Evolutionary conservation across 2,113 vertebrate genomes (phyloP).

Genomic region (Pagrus major): DNA sequence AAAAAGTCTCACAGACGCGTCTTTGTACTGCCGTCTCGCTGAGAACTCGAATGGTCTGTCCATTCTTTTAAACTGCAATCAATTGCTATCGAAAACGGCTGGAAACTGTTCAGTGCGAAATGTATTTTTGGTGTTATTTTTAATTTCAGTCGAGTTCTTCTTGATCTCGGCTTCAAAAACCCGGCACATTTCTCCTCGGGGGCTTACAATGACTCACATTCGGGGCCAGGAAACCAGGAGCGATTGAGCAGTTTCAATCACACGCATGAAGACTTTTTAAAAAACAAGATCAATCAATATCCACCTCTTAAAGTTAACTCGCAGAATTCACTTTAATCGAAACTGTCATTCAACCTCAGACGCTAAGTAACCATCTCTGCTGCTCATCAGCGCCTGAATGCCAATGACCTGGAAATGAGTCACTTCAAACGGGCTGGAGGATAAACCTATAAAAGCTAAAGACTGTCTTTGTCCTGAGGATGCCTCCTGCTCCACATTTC

Average conservation of each 20-base stretch:
- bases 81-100: slow-evolving; percentile 61
- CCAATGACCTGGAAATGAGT: slow-evolving; percentile 67
- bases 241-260: slow-evolving; percentile 71
- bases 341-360: slow-evolving; percentile 57
- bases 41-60: slow-evolving; percentile 51
- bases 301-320: slow-evolving; percentile 70
- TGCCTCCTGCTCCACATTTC: slow-evolving; percentile 60
- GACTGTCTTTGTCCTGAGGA: slow-evolving; percentile 61
- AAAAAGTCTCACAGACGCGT: slow-evolving; percentile 40
- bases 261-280: slow-evolving; percentile 65
- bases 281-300: slow-evolving; percentile 73
- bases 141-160: slow-evolving; percentile 57
- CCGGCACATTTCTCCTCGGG: slow-evolving; percentile 56
- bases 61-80: slow-evolving; percentile 68
- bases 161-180: slow-evolving; percentile 73
- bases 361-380: slow-evolving; percentile 56
- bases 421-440: slow-evolving; percentile 66
- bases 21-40: slow-evolving; percentile 54
- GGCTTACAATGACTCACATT: slow-evolving; percentile 61
- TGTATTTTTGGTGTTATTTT: slow-evolving; percentile 69
- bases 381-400: slow-evolving; percentile 69
- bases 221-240: slow-evolving; percentile 69
- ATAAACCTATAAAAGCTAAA: slow-evolving; percentile 69
- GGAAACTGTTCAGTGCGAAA: slow-evolving; percentile 65
- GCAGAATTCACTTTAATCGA: slow-evolving; percentile 69